A percentile compares a stretch with the other conserved stretches of the same genome.
Evolutionary conservation across 2,888 invertebrate genomes (phyloP).

Genomic region (Caenorhabditis sp.): DNA sequence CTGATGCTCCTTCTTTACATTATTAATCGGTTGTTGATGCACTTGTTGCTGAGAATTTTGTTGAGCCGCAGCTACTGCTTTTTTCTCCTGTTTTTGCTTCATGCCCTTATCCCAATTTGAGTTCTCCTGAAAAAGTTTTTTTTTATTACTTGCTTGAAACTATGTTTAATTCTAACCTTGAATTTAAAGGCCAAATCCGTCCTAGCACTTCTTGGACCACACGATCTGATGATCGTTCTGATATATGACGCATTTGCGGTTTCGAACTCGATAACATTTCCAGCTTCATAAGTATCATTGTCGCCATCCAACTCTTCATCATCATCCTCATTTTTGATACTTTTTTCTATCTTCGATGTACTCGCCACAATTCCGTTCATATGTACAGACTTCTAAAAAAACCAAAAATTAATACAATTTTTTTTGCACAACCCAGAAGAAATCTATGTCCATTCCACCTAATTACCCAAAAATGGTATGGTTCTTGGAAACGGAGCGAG

Average conservation of each 20-base stretch:
- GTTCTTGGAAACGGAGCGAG: too few species aligned
- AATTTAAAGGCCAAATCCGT: conserved; percentile 23
- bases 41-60: conserved; percentile 14
- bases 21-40: conserved; percentile 17
- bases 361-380: neutral
- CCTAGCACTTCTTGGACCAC: conserved; percentile 24
- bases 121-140: too few species aligned
- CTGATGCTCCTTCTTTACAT: conserved; percentile 3
- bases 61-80: conserved; percentile 1
- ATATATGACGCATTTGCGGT: conserved; percentile 19
- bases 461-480: too few species aligned
- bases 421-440: too few species aligned
- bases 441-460: too few species aligned
- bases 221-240: conserved; percentile 16
- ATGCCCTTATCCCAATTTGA: conserved; percentile 7
- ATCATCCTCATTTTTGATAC: conserved; percentile 7
- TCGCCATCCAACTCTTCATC: conserved; percentile 3
- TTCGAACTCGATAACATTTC: conserved; percentile 13
- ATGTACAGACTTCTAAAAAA: neutral
- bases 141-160: too few species aligned
- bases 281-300: conserved; percentile 8
- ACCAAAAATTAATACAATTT: too few species aligned
- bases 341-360: neutral
- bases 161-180: too few species aligned
- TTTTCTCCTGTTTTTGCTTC: conserved; percentile 19